A percentile compares a stretch with the other conserved stretches of the same genome.
Conservation (phyloP, 2,888 invertebrate genomes). For the Platycheirus albimanus region DNA sequence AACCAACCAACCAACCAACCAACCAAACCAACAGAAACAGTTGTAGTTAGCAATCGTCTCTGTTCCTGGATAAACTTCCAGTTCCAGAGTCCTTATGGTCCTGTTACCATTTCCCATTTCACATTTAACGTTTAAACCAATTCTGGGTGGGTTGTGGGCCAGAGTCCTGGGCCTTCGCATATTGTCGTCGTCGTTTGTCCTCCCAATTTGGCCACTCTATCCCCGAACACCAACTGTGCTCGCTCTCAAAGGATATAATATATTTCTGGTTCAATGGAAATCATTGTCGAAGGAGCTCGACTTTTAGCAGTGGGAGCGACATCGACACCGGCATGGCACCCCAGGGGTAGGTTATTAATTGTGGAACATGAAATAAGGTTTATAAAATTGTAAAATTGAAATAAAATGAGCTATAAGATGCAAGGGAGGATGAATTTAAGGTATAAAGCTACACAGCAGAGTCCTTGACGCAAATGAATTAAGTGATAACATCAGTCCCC, state of each 20-base stretch:
- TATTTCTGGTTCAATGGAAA: constrained; percentile 27
- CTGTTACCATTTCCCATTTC: no score
- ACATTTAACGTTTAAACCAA: no score
- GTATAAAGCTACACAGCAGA: constrained; percentile 23
- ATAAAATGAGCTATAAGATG: not conserved
- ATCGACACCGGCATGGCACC: no score
- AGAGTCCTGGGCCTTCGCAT: not conserved
- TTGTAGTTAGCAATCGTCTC: no score
- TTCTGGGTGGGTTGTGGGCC: no score
- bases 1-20: no score
- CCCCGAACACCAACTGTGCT: constrained; percentile 33
- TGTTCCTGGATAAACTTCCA: constrained; percentile 1
- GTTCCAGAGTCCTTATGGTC: not conserved
- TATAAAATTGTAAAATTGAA: constrained; percentile 46
- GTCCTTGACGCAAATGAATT: constrained; percentile 65
- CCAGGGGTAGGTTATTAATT: constrained; percentile 62
- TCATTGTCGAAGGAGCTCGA: constrained; percentile 45
- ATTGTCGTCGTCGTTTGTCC: not conserved
- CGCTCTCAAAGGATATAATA: constrained; percentile 59
- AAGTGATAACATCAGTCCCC: constrained; percentile 64
- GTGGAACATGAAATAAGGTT: constrained; percentile 54
- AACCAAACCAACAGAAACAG: constrained; percentile 5
- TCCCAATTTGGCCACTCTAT: constrained; percentile 19
- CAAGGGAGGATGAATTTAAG: not conserved
- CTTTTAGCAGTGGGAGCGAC: constrained; percentile 41